A percentile compares a stretch with the other conserved stretches of the same genome.
These are phyloP conservation scores for Contarinia nasturtii DNA, from an alignment of 1,140 invertebrate genomes.

Conservation along the genomic window DNA sequence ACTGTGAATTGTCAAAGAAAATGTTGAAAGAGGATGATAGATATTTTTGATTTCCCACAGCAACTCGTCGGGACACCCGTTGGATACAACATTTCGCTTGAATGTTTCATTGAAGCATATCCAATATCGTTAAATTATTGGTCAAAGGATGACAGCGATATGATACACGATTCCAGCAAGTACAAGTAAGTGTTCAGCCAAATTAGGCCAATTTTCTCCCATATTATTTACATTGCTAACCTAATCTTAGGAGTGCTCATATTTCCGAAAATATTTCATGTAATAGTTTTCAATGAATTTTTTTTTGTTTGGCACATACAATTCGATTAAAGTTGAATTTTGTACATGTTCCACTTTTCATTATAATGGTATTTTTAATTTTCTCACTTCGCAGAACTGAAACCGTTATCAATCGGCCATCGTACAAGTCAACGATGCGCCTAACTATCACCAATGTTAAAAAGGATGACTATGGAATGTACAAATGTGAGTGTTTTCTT, in stretches of 20 bases:
- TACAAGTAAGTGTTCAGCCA: slow-evolving; percentile 31
- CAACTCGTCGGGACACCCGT: slow-evolving; percentile 68
- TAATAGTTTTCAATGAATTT: too few species aligned
- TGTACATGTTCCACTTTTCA: background rate
- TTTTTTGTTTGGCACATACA: too few species aligned
- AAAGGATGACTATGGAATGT: slow-evolving; percentile 63
- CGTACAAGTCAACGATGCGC: slow-evolving; percentile 71
- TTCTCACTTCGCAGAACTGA: slow-evolving; percentile 27
- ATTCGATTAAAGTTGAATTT: too few species aligned
- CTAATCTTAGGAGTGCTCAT: too few species aligned
- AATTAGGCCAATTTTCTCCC: background rate
- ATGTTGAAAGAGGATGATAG: too few species aligned
- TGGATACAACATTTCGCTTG: slow-evolving; percentile 61
- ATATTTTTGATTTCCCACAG: slow-evolving; percentile 78
- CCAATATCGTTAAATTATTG: slow-evolving; percentile 83
- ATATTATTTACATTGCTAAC: too few species aligned
- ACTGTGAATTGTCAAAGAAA: background rate
- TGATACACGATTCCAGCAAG: slow-evolving; percentile 71
- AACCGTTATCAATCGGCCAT: slow-evolving; percentile 41
- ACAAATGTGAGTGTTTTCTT: too few species aligned
- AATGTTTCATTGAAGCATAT: slow-evolving; percentile 78
- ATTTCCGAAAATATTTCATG: too few species aligned
- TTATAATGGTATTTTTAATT: background rate
- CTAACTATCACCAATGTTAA: slow-evolving; percentile 54
- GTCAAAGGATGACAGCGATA: slow-evolving; percentile 67